These are phyloP conservation scores for Poicephalus meyeri DNA, from an alignment of 2,113 vertebrate genomes.

Conservation along the genomic window DNA sequence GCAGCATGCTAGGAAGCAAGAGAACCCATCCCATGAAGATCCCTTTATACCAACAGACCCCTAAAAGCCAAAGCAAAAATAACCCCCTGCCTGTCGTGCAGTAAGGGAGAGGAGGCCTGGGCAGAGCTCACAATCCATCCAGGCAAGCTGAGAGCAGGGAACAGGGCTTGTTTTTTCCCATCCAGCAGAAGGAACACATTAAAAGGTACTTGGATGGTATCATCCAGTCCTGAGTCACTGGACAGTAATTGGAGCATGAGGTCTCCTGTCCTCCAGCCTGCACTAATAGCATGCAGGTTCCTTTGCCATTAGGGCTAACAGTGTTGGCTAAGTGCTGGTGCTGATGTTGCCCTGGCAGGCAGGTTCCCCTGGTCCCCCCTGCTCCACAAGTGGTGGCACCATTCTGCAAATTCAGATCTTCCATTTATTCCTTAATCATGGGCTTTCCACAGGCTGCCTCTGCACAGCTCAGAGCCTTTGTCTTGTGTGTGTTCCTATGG, in stretches of 20 bases:
- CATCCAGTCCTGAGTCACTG: not conserved
- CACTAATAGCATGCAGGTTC: not conserved
- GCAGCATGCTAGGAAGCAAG: not conserved
- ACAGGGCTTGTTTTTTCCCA: not conserved
- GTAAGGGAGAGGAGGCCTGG: not conserved
- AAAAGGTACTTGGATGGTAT: not conserved
- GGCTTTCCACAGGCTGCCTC: not conserved
- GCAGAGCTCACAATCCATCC: not conserved
- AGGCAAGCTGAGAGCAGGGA: not conserved
- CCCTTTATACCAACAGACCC: accelerated
- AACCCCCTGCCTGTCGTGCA: not conserved
- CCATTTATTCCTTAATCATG: not conserved
- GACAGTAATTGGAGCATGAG: not conserved
- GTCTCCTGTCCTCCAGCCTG: not conserved
- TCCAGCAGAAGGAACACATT: not conserved
- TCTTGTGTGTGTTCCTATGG: not conserved
- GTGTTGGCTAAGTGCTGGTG: not conserved
- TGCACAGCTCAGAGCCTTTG: not conserved
- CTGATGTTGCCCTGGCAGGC: not conserved
- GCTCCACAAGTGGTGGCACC: not conserved
- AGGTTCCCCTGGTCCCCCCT: conserved; percentile 13
- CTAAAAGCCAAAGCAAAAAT: not conserved
- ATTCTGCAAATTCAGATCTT: not conserved
- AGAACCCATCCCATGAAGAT: not conserved
- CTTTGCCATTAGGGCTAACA: not conserved